phyloP scores from a whole-genome alignment of 2,888 invertebrate species.

The Gnatocerus cornutus region DNA sequence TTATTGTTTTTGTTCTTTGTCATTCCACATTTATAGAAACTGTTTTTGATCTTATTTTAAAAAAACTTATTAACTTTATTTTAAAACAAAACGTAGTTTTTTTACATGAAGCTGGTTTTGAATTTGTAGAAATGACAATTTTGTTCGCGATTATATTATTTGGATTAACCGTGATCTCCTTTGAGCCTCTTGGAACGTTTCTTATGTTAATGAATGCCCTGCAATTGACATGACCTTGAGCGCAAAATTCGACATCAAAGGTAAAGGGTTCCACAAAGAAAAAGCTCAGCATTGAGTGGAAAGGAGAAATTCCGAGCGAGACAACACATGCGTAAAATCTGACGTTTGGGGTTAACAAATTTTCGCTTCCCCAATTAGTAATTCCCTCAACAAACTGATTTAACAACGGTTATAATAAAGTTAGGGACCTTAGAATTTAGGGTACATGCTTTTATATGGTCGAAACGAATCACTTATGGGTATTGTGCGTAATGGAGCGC shows the following conservation, averaged over 20 bases:
- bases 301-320: not conserved
- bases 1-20: too few species aligned
- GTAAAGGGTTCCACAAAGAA: not conserved
- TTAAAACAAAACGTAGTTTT: too few species aligned
- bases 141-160: too few species aligned
- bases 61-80: too few species aligned
- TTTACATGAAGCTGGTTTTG: too few species aligned
- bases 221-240: constrained; percentile 34
- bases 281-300: not conserved
- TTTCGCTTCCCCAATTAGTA: constrained; percentile 32
- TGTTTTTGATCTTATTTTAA: too few species aligned
- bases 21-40: too few species aligned
- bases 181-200: constrained; percentile 7
- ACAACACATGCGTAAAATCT: constrained; percentile 22
- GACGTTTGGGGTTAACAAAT: constrained; percentile 31
- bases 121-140: too few species aligned
- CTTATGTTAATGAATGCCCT: constrained; percentile 43
- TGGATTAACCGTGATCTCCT: too few species aligned
- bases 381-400: constrained; percentile 47
- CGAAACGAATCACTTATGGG: constrained; percentile 47
- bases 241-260: constrained; percentile 27
- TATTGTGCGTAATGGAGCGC: constrained; percentile 50
- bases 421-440: constrained; percentile 40
- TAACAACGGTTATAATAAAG: constrained; percentile 48
- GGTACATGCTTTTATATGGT: constrained; percentile 44